phyloP scores from a whole-genome alignment of 1,140 invertebrate genomes.

The Bombus haemorrhoidalis region DNA sequence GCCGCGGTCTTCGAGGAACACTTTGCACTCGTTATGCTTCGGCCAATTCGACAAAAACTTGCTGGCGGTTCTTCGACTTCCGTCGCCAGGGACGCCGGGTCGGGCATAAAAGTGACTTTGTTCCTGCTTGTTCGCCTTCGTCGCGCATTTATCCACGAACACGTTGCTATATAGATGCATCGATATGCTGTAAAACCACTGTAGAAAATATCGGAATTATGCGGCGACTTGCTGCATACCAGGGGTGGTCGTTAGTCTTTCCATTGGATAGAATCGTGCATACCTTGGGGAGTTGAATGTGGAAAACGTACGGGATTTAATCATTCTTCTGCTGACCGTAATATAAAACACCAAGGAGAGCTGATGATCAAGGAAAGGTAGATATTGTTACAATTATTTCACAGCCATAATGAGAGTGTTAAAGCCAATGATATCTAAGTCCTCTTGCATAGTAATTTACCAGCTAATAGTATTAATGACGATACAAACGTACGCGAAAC shows the following conservation, averaged over 20 bases:
- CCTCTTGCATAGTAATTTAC: too few species aligned
- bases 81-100: conserved; percentile 50
- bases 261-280: neutral
- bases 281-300: neutral
- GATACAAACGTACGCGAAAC: too few species aligned
- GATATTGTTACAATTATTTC: too few species aligned
- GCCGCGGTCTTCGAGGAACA: conserved; percentile 55
- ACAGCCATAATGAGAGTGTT: too few species aligned
- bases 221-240: conserved; percentile 22
- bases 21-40: conserved; percentile 60
- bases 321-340: neutral
- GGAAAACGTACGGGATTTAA: neutral
- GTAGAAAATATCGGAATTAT: conserved; percentile 53
- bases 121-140: conserved; percentile 31
- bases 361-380: too few species aligned
- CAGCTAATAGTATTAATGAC: too few species aligned
- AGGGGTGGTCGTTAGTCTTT: conserved; percentile 47
- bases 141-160: conserved; percentile 29
- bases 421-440: too few species aligned
- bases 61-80: conserved; percentile 61
- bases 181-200: conserved; percentile 31
- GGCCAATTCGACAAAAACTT: conserved; percentile 61
- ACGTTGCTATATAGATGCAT: conserved; percentile 18
- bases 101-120: conserved; percentile 44
- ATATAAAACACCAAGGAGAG: too few species aligned